phyloP scores from a whole-genome alignment of 2,888 invertebrate species.

The Elegia similella region DNA sequence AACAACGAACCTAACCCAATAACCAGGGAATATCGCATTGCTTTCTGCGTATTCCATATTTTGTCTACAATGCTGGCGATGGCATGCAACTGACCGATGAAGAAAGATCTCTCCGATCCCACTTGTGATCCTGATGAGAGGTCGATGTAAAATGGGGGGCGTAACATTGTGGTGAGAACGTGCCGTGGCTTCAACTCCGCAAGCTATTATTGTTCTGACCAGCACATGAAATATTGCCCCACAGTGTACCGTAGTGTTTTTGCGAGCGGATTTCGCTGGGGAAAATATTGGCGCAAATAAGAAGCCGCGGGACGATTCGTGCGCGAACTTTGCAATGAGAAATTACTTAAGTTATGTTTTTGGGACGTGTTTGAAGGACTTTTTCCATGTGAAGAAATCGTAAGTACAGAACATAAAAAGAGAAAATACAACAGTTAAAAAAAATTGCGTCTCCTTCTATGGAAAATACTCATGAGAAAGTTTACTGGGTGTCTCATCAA shows the following conservation, averaged over 20 bases:
- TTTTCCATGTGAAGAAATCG: slow-evolving; percentile 1
- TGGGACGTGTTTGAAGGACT: slow-evolving; percentile 1
- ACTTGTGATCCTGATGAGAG: slow-evolving; percentile 38
- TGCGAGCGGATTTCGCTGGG: slow-evolving; percentile 68
- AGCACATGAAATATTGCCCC: slow-evolving; percentile 80
- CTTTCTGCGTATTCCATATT: slow-evolving; percentile 80
- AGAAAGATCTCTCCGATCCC: slow-evolving; percentile 42
- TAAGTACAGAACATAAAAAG: not conserved
- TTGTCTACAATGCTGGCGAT: slow-evolving; percentile 79
- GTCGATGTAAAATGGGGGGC: slow-evolving; percentile 50
- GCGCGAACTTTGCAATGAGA: slow-evolving; percentile 59
- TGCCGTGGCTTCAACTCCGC: slow-evolving; percentile 77
- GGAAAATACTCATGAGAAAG: too few relatives aligned
- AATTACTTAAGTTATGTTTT: slow-evolving; percentile 28
- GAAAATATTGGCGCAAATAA: slow-evolving; percentile 73
- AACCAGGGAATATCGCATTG: slow-evolving; percentile 74
- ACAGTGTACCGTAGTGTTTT: slow-evolving; percentile 73
- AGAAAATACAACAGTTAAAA: too few relatives aligned
- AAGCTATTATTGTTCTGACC: slow-evolving; percentile 80
- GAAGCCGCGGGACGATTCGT: slow-evolving; percentile 63
- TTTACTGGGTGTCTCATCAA: too few relatives aligned
- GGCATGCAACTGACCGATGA: slow-evolving; percentile 54
- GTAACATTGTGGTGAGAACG: slow-evolving; percentile 78
- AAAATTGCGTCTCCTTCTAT: too few relatives aligned
- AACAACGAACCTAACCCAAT: slow-evolving; percentile 80